These are phyloP conservation scores for Hyposoter dolosus DNA, from an alignment of 2,888 invertebrate species.

Conservation along the genomic window DNA sequence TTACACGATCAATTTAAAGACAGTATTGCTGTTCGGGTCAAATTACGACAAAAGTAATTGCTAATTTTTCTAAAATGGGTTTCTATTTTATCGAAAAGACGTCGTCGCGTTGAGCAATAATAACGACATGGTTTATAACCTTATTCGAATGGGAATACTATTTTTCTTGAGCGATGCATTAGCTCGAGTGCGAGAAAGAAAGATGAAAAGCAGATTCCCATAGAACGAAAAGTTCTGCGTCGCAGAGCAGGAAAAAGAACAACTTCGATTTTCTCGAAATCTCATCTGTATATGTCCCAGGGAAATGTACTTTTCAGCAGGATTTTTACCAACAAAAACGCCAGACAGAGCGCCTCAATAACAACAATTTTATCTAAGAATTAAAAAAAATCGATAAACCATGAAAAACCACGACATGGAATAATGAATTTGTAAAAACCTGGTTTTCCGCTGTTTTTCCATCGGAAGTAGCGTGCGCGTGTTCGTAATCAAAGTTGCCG, in stretches of 20 bases:
- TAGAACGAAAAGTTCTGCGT: too few relatives aligned
- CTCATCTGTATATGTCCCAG: too few relatives aligned
- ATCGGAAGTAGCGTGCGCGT: slow-evolving; percentile 44
- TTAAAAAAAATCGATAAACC: background rate
- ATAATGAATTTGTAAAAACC: slow-evolving; percentile 45
- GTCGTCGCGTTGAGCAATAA: background rate
- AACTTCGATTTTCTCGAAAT: too few relatives aligned
- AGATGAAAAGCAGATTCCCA: too few relatives aligned
- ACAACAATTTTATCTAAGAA: background rate
- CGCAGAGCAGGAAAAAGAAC: too few relatives aligned
- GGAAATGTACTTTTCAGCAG: too few relatives aligned
- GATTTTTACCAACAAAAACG: too few relatives aligned
- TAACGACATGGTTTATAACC: background rate
- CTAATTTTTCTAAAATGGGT: too few relatives aligned
- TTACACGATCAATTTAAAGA: background rate
- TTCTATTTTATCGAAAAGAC: background rate
- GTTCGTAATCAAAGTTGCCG: slow-evolving; percentile 75
- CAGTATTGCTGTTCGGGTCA: background rate
- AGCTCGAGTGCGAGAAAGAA: too few relatives aligned
- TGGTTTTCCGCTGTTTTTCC: slow-evolving; percentile 56
- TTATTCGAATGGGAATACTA: background rate
- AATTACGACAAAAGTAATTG: background rate
- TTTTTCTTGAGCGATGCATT: background rate
- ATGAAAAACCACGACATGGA: background rate
- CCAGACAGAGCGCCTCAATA: background rate